Percentiles rank a stretch among this genome's conserved stretches.
Conservation (phyloP, 2,113 vertebrate genomes). For the Perca fluviatilis region DNA sequence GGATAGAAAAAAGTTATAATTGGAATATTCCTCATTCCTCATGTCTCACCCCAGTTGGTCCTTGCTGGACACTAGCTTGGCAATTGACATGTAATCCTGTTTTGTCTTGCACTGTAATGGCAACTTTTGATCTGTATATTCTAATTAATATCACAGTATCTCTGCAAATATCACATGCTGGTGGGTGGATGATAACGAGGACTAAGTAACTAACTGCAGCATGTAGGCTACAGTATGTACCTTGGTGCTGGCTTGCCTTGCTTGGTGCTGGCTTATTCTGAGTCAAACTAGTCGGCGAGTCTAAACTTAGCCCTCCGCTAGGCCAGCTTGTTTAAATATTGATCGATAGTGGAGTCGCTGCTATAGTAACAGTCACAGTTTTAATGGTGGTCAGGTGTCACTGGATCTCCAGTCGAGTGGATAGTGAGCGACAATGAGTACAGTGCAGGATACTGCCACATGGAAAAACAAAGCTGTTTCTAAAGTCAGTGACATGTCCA, state of each 20-base stretch:
- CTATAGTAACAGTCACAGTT: conserved; percentile 74
- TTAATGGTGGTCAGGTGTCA: conserved; percentile 73
- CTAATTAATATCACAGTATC: neutral
- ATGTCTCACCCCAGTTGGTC: neutral
- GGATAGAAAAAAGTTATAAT: neutral
- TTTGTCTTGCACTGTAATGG: neutral
- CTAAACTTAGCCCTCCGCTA: conserved; percentile 60
- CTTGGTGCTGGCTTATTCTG: conserved; percentile 26
- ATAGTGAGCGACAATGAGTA: conserved; percentile 23
- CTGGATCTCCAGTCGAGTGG: conserved; percentile 47
- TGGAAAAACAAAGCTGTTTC: conserved; percentile 56
- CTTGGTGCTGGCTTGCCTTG: conserved; percentile 11
- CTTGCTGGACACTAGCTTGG: neutral
- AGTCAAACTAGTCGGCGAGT: conserved; percentile 41
- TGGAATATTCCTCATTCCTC: neutral
- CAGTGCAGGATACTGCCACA: conserved; percentile 27
- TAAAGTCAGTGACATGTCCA: conserved; percentile 51
- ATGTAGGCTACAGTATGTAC: neutral
- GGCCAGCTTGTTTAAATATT: conserved; percentile 77
- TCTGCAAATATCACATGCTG: conserved; percentile 12
- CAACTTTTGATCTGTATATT: neutral
- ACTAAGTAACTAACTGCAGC: neutral
- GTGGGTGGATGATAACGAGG: neutral
- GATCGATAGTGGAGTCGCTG: conserved; percentile 70
- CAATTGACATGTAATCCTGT: neutral